Percentiles rank a stretch among this genome's conserved stretches.
Conservation (phyloP, 2,888 invertebrate genomes). For the Athalia rosae region DNA sequence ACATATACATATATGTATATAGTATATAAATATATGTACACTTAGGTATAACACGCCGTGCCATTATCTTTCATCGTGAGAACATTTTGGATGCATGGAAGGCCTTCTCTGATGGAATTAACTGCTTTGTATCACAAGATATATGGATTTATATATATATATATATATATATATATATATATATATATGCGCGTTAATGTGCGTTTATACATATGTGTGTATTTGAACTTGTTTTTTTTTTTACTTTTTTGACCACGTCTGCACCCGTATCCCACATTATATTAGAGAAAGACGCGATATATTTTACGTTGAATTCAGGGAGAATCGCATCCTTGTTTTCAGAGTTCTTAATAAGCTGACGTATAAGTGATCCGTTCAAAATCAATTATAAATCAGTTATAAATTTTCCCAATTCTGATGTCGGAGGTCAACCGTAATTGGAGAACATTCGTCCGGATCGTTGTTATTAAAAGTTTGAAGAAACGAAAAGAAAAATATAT, state of each 20-base stretch:
- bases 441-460: background rate
- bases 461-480: no score
- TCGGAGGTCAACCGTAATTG: background rate
- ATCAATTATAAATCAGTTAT: constrained; percentile 7
- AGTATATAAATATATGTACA: background rate
- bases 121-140: constrained; percentile 45
- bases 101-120: constrained; percentile 36
- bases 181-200: background rate
- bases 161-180: background rate
- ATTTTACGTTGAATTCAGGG: background rate
- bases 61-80: constrained; percentile 46
- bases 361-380: background rate
- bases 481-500: background rate
- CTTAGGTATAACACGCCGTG: constrained; percentile 63
- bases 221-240: background rate
- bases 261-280: no score
- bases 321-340: background rate
- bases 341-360: background rate
- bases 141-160: constrained; percentile 15
- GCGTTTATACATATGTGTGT: background rate
- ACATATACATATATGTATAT: background rate
- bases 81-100: constrained; percentile 44
- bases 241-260: no score
- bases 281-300: background rate
- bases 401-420: background rate